Base-by-base conservation (phyloP, 2,797 vertebrate species). In the Threskiornis aethiopicus region DNA sequence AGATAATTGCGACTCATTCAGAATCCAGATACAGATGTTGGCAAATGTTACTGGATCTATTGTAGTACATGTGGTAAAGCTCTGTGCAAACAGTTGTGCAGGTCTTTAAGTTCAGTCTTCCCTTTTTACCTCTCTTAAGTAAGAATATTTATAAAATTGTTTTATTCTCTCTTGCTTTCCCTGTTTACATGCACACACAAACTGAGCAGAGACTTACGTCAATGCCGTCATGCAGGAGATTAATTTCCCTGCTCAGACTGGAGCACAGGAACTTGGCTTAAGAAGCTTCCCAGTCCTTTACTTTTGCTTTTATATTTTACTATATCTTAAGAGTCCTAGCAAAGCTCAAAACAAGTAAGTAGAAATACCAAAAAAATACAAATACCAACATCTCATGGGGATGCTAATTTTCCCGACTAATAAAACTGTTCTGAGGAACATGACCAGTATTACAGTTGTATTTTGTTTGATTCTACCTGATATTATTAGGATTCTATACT, bases 1-100 rank as follows among this genome's bases (percentile, higher is more conserved):
- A 95, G 64, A 95, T 90, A 94, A 84, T 21, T 79, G 37, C 94
- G 96, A 98, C 86, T 98, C 96, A 96, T 84, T 89, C 76, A 85
- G 66, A 89, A 72, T 78, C 66, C 73, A 78, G 79, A 87, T 16
- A 95, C 76, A 96, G 88, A 89, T 39, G 41, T 17, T 89, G 64
- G 59, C 62, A 86, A 84, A 76, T 2, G 4, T 71, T 84, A 75
- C 54, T 83, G 65, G 52, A 82, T 88, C 87, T 67, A 72, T 52
- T 51, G 72, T 20, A 80, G 58, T 26, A 52, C 18, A 33, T 7
- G 25, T 75, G 58, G 57, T 51, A 88, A 90, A 85, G 58, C 46
- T 73, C 61, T 85, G 37, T 71, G 52, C 80, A 91, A 91, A 89
- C 16, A 69, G 25, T 64, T 58, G 15, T 71, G 55, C 61, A 75